These are phyloP conservation scores for Zeuzera pyrina DNA, from an alignment of 2,888 invertebrate species.

Conservation along the genomic window DNA sequence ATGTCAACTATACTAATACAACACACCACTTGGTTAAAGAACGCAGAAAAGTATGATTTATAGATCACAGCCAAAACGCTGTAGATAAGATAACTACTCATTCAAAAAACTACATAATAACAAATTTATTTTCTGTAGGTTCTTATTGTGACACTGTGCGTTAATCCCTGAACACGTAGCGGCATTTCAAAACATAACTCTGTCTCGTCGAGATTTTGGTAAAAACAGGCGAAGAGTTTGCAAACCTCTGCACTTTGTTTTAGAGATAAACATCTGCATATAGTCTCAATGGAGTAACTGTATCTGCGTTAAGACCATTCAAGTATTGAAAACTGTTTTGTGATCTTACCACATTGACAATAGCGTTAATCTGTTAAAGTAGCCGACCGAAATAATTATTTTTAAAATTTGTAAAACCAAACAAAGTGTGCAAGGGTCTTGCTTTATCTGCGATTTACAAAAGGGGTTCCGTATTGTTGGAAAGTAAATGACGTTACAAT, in stretches of 20 bases:
- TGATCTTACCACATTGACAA: conserved; percentile 32
- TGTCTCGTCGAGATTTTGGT: not conserved
- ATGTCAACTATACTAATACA: too few relatives aligned
- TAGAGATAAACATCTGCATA: conserved; percentile 59
- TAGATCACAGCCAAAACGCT: too few relatives aligned
- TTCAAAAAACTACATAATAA: too few relatives aligned
- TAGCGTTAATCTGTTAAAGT: conserved; percentile 63
- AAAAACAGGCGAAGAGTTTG: conserved; percentile 22
- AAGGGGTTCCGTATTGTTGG: conserved; percentile 41
- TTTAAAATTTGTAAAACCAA: conserved; percentile 18
- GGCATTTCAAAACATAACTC: not conserved
- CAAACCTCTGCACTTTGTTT: conserved; percentile 60
- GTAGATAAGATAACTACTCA: too few relatives aligned
- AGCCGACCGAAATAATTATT: conserved; percentile 37
- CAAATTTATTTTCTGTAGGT: too few relatives aligned
- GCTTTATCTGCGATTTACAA: conserved; percentile 41
- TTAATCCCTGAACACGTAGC: too few relatives aligned
- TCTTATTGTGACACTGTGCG: too few relatives aligned
- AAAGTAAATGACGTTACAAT: conserved; percentile 51
- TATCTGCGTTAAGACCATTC: conserved; percentile 50
- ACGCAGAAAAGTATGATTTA: too few relatives aligned
- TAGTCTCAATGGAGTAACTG: conserved; percentile 62
- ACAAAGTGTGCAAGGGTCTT: conserved; percentile 39
- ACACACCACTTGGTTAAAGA: too few relatives aligned
- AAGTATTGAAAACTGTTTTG: conserved; percentile 24